A percentile compares a stretch with the other conserved stretches of the same genome.
These are phyloP conservation scores for Drosophila miranda DNA, from an alignment of 1,140 invertebrate species.

Conservation along the genomic window DNA sequence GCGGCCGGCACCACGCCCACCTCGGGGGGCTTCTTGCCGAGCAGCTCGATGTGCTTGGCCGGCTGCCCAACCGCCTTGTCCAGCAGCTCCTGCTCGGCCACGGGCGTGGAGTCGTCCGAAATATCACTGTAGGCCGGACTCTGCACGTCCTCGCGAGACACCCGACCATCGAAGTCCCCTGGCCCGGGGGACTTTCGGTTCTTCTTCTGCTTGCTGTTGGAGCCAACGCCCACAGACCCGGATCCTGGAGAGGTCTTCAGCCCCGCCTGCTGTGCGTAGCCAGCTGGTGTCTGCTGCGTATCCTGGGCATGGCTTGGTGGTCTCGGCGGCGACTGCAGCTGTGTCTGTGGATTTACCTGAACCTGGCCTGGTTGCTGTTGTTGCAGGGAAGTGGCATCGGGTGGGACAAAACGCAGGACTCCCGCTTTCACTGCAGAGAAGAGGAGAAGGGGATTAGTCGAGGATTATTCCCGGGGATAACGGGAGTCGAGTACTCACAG, in stretches of 20 bases:
- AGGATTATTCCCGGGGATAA: no score
- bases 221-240: conserved; percentile 39
- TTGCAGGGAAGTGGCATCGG: conserved; percentile 82
- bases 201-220: conserved; percentile 86
- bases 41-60: conserved; percentile 67
- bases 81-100: conserved; percentile 87
- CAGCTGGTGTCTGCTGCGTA: conserved; percentile 46
- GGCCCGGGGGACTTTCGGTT: conserved; percentile 88
- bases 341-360: conserved; percentile 39
- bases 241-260: conserved; percentile 64
- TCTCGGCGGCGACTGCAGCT: conserved; percentile 63
- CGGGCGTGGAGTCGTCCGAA: conserved; percentile 94
- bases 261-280: conserved; percentile 54
- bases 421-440: conserved; percentile 84
- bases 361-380: conserved; percentile 23
- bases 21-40: conserved; percentile 71
- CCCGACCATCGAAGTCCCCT: conserved; percentile 86
- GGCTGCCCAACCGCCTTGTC: conserved; percentile 69
- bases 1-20: conserved; percentile 47
- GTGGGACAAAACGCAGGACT: conserved; percentile 85
- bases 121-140: conserved; percentile 98
- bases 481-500: conserved; percentile 53
- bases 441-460: neutral
- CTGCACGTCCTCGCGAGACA: conserved; percentile 89
- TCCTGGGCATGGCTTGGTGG: conserved; percentile 66